Evolutionary conservation across 2,888 invertebrate species (phyloP), one percentile per base, ranked within the genome.

Genomic region (Miltochrista miniata): DNA sequence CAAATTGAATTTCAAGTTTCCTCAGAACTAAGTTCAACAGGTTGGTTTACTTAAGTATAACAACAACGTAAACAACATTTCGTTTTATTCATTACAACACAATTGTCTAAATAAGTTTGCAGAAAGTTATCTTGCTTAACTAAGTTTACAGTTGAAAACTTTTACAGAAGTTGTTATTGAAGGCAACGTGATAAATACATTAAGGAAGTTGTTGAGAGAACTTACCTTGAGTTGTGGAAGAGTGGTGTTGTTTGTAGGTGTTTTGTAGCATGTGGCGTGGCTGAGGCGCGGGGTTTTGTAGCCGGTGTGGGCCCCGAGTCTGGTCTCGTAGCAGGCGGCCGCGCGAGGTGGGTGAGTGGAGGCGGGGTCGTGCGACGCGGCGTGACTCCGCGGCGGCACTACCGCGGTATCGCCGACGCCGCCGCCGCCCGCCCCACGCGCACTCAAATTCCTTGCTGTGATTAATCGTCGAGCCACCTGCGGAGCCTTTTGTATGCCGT

Each of bases 401-500:
- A 87, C 87, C 59, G 31, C 31, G 10, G 31, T 9, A 8, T 11
- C 8, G 8, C 8, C 31, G 11, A 11, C 51, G 30, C 56, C 59
- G 65, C 67, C 68, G 54, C 66, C 68, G 62, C 70, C 76, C 78
- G 77, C 71, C 69, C 70, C 62, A 67, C 65, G 49, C 70, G 70
- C 69, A 75, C 70, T 73, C 72, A 67, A 79, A 83, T 85, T 84
- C 82, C 80, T 80, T 72, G 82, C 85, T 64, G 84, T 87, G 88
- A 90, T 89, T 90, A 87, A 90, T 90, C 77, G 82, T 72, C 81
- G 70, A 84, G 80, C 90, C 89, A 90, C 90, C 90, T 90, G 90
- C 87, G 84, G 87, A 90, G 85, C 88, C 88, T 89, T 85, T 80
- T 86, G 81, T 85, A 72, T 74, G 80, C 73, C 71, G 64, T 71